A percentile compares a stretch with the other conserved stretches of the same genome.
Evolutionary conservation across 1,140 invertebrate genomes (phyloP).

Genomic region (Plodia interpunctella): DNA sequence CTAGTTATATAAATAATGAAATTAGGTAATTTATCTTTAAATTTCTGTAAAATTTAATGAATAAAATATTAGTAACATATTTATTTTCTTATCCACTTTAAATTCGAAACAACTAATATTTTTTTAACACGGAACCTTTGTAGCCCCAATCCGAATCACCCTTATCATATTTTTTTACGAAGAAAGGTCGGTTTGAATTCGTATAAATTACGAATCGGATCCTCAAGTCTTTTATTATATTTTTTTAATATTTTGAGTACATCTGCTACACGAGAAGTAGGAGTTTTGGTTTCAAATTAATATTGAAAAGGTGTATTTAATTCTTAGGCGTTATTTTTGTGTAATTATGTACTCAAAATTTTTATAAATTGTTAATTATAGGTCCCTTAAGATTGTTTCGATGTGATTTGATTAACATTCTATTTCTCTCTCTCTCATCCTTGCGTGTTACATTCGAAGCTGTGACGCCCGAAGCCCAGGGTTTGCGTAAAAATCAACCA

Average conservation of each 20-base stretch:
- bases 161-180: background rate
- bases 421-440: no score
- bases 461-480: no score
- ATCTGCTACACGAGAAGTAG: background rate
- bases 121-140: background rate
- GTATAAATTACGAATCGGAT: slow-evolving; percentile 2
- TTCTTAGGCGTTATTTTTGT: background rate
- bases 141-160: background rate
- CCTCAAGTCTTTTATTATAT: background rate
- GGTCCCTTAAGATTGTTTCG: background rate
- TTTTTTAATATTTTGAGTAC: slow-evolving; percentile 5
- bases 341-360: background rate
- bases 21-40: no score
- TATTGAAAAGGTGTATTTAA: slow-evolving; percentile 2
- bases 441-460: no score
- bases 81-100: background rate
- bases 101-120: background rate
- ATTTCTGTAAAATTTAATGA: no score
- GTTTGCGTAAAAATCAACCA: no score
- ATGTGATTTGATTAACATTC: background rate
- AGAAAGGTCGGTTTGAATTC: slow-evolving; percentile 1
- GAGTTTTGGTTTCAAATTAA: slow-evolving; percentile 1
- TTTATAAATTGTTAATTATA: background rate
- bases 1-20: no score
- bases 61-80: no score